Conservation (phyloP, 2,888 invertebrate genomes). For the Lathronympha strigana region DNA sequence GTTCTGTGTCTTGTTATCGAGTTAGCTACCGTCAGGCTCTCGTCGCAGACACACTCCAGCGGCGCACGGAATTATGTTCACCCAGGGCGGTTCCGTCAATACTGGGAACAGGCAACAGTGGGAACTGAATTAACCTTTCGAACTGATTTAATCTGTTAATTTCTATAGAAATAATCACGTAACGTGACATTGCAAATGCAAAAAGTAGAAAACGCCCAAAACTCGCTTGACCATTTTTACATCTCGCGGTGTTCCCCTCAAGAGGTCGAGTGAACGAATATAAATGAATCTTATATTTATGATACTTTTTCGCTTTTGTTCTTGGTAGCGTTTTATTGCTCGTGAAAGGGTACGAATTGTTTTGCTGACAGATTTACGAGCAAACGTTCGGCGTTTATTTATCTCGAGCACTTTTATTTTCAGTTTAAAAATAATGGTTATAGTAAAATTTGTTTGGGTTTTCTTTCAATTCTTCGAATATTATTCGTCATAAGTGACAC, state of each 20-base stretch:
- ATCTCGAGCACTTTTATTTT: conserved; percentile 69
- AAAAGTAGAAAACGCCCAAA: too few species aligned
- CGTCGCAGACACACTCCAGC: conserved; percentile 65
- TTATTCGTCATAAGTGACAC: too few species aligned
- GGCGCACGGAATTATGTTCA: conserved; percentile 67
- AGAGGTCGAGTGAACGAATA: conserved; percentile 79
- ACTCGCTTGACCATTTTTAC: conserved; percentile 53
- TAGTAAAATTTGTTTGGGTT: too few species aligned
- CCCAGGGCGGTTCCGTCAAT: conserved; percentile 19
- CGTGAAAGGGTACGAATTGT: conserved; percentile 84
- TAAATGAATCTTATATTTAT: conserved; percentile 84
- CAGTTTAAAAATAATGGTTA: conserved; percentile 56
- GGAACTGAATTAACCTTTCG: not conserved
- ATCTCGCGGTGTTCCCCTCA: conserved; percentile 66
- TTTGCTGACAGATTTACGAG: conserved; percentile 83
- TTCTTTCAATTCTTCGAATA: too few species aligned
- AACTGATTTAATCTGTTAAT: not conserved
- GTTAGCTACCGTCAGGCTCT: conserved; percentile 78
- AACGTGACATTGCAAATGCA: too few species aligned
- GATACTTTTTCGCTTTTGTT: conserved; percentile 80
- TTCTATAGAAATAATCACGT: too few species aligned
- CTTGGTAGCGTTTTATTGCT: conserved; percentile 82
- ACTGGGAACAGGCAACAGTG: not conserved
- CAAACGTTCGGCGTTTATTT: conserved; percentile 80
- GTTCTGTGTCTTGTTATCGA: conserved; percentile 82